Conservation (phyloP, 1,140 invertebrate genomes). For the Contarinia nasturtii region DNA sequence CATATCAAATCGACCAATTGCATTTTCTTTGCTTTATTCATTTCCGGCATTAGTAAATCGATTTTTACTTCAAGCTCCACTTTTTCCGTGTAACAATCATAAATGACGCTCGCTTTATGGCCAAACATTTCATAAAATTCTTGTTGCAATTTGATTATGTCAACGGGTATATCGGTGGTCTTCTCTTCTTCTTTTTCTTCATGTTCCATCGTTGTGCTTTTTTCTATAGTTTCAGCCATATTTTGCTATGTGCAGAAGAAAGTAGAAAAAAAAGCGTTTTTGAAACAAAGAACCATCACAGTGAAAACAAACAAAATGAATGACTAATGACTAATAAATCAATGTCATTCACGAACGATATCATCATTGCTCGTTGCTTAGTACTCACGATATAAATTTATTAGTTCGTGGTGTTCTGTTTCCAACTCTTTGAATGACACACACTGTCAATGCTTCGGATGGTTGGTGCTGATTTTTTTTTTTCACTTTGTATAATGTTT, state of each 20-base stretch:
- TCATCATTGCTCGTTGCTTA: no score
- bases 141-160: neutral
- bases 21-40: neutral
- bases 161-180: neutral
- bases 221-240: neutral
- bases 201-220: neutral
- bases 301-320: neutral
- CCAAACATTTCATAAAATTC: neutral
- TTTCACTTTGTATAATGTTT: conserved; percentile 4
- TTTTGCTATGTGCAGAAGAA: neutral
- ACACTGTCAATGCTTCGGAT: neutral
- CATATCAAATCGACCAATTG: neutral
- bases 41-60: neutral
- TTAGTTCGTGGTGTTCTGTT: neutral
- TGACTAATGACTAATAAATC: no score
- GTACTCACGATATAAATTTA: no score
- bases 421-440: neutral
- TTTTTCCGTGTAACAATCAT: neutral
- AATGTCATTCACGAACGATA: no score
- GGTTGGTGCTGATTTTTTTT: no score
- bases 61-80: neutral
- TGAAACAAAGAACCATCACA: neutral
- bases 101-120: neutral
- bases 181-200: neutral
- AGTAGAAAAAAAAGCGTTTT: neutral